These are phyloP conservation scores for Cheiracanthium punctorium DNA, from an alignment of 2,888 invertebrate species.

Conservation along the genomic window DNA sequence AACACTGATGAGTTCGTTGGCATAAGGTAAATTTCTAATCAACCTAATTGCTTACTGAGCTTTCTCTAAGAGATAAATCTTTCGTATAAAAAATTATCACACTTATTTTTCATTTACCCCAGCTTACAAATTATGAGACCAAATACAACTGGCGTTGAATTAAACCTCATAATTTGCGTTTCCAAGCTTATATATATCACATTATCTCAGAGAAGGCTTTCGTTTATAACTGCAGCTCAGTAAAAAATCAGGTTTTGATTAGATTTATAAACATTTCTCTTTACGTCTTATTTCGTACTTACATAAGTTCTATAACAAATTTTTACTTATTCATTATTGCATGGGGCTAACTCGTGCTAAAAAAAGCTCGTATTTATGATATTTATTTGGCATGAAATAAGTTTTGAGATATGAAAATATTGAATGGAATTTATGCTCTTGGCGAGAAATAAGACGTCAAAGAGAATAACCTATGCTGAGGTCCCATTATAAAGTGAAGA, in stretches of 20 bases:
- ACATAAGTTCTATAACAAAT: not conserved
- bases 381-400: slow-evolving; percentile 52
- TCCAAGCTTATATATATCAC: slow-evolving; percentile 15
- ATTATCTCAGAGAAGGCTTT: slow-evolving; percentile 10
- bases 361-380: slow-evolving; percentile 60
- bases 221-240: slow-evolving; percentile 13
- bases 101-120: not conserved
- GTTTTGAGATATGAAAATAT: slow-evolving; percentile 53
- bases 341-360: slow-evolving; percentile 20
- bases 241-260: slow-evolving; percentile 32
- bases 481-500: slow-evolving; percentile 31
- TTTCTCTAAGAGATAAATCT: slow-evolving; percentile 13
- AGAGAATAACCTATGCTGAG: slow-evolving; percentile 45
- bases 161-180: not conserved
- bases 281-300: slow-evolving; percentile 37
- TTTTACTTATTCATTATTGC: slow-evolving; percentile 11
- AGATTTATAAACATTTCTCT: slow-evolving; percentile 17
- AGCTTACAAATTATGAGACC: not conserved
- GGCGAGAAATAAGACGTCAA: slow-evolving; percentile 46
- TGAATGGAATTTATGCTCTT: slow-evolving; percentile 13
- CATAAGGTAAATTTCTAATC: slow-evolving; percentile 5
- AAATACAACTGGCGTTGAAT: not conserved
- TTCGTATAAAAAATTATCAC: slow-evolving; percentile 25
- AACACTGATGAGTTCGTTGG: slow-evolving; percentile 51
- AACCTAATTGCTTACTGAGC: not conserved